These are phyloP conservation scores for Lycaon pictus DNA, from an alignment of 2,113 vertebrate species.

Conservation along the genomic window DNA sequence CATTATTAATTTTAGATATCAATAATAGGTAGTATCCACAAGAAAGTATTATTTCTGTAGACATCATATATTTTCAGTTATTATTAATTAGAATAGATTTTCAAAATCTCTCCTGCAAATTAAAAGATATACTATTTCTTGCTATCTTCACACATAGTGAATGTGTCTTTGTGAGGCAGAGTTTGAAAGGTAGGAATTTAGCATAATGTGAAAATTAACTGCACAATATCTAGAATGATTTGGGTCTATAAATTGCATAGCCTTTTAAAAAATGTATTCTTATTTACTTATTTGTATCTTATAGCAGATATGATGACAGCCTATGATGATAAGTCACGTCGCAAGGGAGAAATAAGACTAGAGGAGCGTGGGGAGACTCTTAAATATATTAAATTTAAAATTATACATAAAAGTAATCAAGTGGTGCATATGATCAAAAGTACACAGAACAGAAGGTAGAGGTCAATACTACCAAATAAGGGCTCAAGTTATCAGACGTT, in stretches of 20 bases:
- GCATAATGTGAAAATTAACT: not conserved
- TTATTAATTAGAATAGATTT: not conserved
- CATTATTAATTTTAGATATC: not conserved
- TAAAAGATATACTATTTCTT: not conserved
- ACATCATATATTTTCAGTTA: not conserved
- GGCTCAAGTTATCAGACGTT: not conserved
- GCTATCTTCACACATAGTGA: not conserved
- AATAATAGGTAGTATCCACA: not conserved
- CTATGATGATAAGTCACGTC: not conserved
- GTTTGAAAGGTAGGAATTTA: not conserved
- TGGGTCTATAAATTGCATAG: not conserved
- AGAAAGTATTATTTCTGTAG: not conserved
- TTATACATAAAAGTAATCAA: not conserved
- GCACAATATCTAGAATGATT: not conserved
- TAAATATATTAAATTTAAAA: not conserved
- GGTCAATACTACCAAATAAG: not conserved
- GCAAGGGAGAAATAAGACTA: not conserved
- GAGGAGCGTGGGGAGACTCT: not conserved
- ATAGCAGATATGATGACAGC: not conserved
- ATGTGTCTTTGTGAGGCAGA: not conserved
- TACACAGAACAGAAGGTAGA: not conserved
- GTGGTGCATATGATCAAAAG: not conserved
- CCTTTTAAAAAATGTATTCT: not conserved
- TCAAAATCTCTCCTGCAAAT: not conserved
- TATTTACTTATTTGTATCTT: conserved; percentile 14